Base-by-base conservation (phyloP, 2,797 vertebrate species). In the Xenops minutus region DNA sequence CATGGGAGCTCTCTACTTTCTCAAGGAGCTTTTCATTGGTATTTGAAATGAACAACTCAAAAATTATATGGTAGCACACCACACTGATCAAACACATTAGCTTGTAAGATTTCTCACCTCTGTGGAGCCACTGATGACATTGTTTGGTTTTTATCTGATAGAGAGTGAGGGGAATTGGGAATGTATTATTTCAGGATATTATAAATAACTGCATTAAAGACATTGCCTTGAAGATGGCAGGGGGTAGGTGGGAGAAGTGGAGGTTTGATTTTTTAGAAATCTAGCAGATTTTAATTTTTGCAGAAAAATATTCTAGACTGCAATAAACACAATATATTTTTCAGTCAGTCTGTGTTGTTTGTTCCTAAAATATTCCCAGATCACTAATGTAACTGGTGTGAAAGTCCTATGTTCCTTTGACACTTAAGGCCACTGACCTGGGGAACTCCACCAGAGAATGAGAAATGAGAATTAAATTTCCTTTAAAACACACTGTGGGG, bases 61-160 rank as follows among this genome's bases (percentile, higher is more conserved):
- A 85, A 91, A 82, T 43, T 4, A 83, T 59, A 41, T 30, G 44
- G 55, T 34, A 74, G 58, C 54, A 86, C 51, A 80, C 19, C 11
- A 77, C 30, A 37, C n/a, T 88, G 78, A 93, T 96, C 79, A 96
- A 96, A 96, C 61, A 94, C 73, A 96, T 89, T 91, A 93, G 36
- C 55, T 61, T 89, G 73, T 87, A 91, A 92, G 68, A 94, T 92
- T 94, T 92, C 29, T 92, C 81, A 96, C 88, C 62, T 96, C 85
- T 68, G 11, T 66, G 55, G 80, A 83, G 32, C 32, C 58, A 82
- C 48, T 90, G 83, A 85, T 77, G 89, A 58, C 20, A 80, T 56
- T 93, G 56, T 84, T 96, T 92, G 30, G 26, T 49, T 92, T 95
- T 93, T 93, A 72, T 81, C 67, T 89, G 85, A 83, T 82, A 66